Evolutionary conservation across 2,888 invertebrate genomes (phyloP).

Genomic region (Epirrita christyi): DNA sequence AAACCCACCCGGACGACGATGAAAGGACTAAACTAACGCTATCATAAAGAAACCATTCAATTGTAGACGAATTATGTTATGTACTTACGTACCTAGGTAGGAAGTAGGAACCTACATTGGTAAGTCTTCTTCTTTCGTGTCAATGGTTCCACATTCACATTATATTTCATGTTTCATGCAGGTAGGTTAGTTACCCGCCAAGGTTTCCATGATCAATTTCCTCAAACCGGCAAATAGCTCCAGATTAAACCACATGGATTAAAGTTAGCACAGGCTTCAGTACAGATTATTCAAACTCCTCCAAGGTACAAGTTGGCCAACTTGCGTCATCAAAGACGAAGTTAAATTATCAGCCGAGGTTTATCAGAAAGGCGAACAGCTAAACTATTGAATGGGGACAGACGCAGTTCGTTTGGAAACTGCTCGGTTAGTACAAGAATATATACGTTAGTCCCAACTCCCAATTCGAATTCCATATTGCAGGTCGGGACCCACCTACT

Average conservation of each 20-base stretch:
- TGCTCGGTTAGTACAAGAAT: not conserved
- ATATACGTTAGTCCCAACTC: no score
- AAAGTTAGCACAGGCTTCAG: constrained; percentile 22
- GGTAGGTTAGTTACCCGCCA: constrained; percentile 1
- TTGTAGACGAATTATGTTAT: not conserved
- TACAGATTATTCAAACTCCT: constrained; percentile 30
- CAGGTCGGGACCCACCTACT: no score
- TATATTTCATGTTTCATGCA: not conserved
- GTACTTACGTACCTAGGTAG: not conserved
- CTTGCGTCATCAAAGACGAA: constrained; percentile 30
- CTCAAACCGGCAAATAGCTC: constrained; percentile 10
- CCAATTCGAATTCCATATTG: no score
- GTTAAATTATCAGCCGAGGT: constrained; percentile 32
- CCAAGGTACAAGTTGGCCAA: constrained; percentile 25
- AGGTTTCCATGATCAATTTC: constrained; percentile 6
- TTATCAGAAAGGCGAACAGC: constrained; percentile 30
- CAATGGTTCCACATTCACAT: not conserved
- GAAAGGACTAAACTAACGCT: no score
- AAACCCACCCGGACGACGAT: no score
- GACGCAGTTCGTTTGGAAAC: not conserved
- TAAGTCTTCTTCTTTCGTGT: not conserved
- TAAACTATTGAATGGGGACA: constrained; percentile 29
- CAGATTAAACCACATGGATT: constrained; percentile 26
- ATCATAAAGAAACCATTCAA: no score
- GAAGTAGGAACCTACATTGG: not conserved